phyloP scores from a whole-genome alignment of 2,113 vertebrate species.

The Microcebus murinus region DNA sequence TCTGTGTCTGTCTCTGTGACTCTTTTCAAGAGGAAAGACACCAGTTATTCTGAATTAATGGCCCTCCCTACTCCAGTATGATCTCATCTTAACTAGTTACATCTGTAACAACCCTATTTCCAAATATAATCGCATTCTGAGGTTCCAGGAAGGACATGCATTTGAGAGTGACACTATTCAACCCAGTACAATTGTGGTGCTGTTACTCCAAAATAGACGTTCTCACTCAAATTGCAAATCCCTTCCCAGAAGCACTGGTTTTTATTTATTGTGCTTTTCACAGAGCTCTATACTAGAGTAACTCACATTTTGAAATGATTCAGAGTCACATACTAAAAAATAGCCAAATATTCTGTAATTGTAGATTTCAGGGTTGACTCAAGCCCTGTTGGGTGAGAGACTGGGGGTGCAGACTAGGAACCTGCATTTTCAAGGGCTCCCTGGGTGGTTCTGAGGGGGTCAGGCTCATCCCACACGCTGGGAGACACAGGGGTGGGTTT shows the following conservation, averaged over 20 bases:
- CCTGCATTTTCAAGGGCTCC: neutral
- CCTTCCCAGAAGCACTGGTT: neutral
- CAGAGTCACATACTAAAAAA: neutral
- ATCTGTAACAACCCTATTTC: neutral
- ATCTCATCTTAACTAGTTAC: neutral
- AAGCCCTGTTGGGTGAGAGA: neutral
- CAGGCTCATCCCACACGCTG: fast-evolving
- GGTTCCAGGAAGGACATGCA: neutral
- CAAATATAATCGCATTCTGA: neutral
- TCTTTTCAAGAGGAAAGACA: neutral
- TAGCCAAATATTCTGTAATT: neutral
- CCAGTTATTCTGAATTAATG: neutral
- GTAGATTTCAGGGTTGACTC: neutral
- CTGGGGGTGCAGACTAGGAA: neutral
- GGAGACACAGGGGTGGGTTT: neutral
- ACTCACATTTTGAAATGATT: neutral
- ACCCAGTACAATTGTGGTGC: neutral
- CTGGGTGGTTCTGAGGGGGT: neutral
- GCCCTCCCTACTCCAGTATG: neutral
- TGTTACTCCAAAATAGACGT: neutral
- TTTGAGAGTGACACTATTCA: neutral
- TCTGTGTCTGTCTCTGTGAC: neutral
- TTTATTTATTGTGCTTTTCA: neutral
- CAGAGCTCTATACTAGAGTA: neutral
- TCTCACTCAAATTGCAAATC: neutral